A percentile compares a stretch with the other conserved stretches of the same genome.
Evolutionary conservation across 2,888 invertebrate species (phyloP).

Genomic region (Ceriagrion tenellum): DNA sequence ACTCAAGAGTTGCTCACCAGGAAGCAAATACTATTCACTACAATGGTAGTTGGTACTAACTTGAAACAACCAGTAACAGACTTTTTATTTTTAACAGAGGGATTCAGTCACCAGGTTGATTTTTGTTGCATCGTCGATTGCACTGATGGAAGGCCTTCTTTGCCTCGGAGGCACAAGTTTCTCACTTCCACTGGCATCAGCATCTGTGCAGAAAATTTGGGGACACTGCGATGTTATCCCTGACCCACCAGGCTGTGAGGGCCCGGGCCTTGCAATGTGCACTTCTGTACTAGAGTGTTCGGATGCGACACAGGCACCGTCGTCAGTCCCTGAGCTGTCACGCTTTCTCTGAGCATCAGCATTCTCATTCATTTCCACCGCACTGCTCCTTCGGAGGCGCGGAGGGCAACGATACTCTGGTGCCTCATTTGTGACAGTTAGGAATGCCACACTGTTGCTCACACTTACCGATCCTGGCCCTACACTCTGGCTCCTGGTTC

Average conservation of each 20-base stretch:
- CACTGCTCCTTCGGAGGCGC: conserved; percentile 81
- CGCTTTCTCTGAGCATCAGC: conserved; percentile 71
- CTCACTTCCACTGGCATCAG: conserved; percentile 68
- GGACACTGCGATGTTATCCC: conserved; percentile 64
- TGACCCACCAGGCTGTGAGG: not conserved
- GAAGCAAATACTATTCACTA: conserved; percentile 59
- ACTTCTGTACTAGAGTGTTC: conserved; percentile 28
- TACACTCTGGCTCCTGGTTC: conserved; percentile 30
- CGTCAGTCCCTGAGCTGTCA: conserved; percentile 29
- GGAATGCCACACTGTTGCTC: conserved; percentile 73
- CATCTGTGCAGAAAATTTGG: conserved; percentile 70
- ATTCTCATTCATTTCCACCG: conserved; percentile 80
- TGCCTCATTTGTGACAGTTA: conserved; percentile 75
- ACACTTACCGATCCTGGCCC: conserved; percentile 22
- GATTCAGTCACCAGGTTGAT: conserved; percentile 68
- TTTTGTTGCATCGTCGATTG: conserved; percentile 47
- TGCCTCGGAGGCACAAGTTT: conserved; percentile 30
- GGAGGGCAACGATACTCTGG: conserved; percentile 74
- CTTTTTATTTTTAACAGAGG: conserved; percentile 52
- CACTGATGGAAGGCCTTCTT: not conserved
- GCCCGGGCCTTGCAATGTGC: not conserved
- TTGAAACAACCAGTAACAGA: conserved; percentile 30
- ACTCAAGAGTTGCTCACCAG: conserved; percentile 43
- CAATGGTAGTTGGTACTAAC: conserved; percentile 46
- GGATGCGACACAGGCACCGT: not conserved